A percentile compares a stretch with the other conserved stretches of the same genome.
phyloP scores from a whole-genome alignment of 1,140 invertebrate species.

The Bombus polaris region DNA sequence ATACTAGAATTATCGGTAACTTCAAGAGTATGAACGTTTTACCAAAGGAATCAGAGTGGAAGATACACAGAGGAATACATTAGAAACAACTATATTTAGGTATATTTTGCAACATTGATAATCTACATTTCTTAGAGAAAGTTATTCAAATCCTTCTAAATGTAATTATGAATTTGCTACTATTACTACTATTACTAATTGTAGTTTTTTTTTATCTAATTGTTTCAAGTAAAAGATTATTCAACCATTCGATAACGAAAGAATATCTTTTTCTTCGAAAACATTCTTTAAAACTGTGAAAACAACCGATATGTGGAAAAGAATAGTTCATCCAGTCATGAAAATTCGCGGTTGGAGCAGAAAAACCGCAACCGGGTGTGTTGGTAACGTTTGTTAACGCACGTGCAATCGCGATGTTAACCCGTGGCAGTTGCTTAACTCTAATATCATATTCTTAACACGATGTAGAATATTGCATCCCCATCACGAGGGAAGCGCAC shows the following conservation, averaged over 20 bases:
- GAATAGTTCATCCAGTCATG: background rate
- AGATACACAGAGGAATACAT: background rate
- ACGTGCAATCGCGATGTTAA: conserved; percentile 30
- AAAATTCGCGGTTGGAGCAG: background rate
- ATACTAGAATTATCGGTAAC: background rate
- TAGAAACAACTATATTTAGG: background rate
- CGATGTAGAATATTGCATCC: conserved; percentile 41
- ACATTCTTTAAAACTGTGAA: no score
- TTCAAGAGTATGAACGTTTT: no score
- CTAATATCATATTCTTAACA: conserved; percentile 55
- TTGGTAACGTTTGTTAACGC: background rate
- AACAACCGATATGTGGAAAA: background rate
- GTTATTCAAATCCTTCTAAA: no score
- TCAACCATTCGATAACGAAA: no score
- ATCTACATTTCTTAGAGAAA: no score
- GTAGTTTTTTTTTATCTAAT: no score
- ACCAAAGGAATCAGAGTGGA: background rate
- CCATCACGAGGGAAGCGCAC: conserved; percentile 21
- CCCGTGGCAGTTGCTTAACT: conserved; percentile 25
- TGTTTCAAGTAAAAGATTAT: no score
- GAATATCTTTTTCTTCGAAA: no score
- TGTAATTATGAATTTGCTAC: no score
- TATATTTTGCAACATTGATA: background rate
- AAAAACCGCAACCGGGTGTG: background rate
- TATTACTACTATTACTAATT: no score